Evolutionary conservation across 2,113 vertebrate species (phyloP).

Genomic region (Meleagris gallopavo): DNA sequence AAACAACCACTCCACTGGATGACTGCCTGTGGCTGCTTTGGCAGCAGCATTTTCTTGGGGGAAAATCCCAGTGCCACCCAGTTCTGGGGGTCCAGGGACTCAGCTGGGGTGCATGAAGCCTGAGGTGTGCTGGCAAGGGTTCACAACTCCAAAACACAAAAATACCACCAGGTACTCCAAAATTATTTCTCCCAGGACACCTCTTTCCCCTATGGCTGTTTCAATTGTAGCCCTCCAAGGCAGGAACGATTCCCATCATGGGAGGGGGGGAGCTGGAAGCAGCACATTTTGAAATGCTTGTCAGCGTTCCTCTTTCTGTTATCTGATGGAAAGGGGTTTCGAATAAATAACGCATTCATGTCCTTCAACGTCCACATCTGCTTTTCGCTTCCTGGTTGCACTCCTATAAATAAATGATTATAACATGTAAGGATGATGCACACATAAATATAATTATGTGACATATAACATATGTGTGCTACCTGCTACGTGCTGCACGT

Average conservation of each 20-base stretch:
- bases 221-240: neutral
- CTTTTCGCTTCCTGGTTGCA: neutral
- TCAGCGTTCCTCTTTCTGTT: conserved; percentile 1
- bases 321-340: neutral
- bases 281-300: neutral
- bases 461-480: neutral
- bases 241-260: neutral
- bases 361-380: neutral
- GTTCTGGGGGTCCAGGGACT: neutral
- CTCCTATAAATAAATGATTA: neutral
- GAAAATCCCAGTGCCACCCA: neutral
- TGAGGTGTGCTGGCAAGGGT: neutral
- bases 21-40: rapidly evolving
- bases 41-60: neutral
- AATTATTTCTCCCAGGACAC: neutral
- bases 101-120: neutral
- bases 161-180: neutral
- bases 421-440: neutral
- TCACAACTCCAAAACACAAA: neutral
- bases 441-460: no score
- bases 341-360: neutral
- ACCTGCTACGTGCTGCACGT: neutral
- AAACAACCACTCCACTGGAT: neutral
- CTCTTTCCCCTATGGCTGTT: neutral
- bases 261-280: neutral